Conservation (phyloP, 1,140 invertebrate genomes). For the Drosophila elegans region DNA sequence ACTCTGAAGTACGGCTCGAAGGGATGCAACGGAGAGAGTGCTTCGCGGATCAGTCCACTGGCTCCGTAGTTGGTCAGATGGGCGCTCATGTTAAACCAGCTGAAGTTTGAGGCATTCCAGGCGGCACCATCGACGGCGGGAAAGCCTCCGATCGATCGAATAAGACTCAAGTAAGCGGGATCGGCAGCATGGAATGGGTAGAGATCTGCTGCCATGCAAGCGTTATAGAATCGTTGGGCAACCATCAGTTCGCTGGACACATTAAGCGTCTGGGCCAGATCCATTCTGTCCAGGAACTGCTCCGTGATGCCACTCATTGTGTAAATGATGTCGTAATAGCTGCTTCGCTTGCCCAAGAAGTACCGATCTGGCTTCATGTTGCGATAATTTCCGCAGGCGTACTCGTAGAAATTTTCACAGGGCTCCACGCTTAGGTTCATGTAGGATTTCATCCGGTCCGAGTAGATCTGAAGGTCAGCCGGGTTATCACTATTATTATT, state of each 20-base stretch:
- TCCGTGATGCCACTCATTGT: conserved; percentile 49
- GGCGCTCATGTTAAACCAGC: conserved; percentile 79
- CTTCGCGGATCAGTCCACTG: conserved; percentile 53
- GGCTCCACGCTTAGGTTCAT: conserved; percentile 87
- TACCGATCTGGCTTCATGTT: conserved; percentile 54
- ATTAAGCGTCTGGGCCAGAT: conserved; percentile 43
- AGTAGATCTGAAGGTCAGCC: conserved; percentile 81
- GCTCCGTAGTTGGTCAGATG: conserved; percentile 68
- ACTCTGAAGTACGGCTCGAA: conserved; percentile 62
- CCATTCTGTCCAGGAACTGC: conserved; percentile 32
- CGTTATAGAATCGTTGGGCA: conserved; percentile 65
- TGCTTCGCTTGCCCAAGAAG: conserved; percentile 47
- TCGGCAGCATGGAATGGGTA: conserved; percentile 52
- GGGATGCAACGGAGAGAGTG: conserved; percentile 49
- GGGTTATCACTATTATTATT: background rate
- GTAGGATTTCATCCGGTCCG: conserved; percentile 82
- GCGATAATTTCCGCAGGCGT: conserved; percentile 87
- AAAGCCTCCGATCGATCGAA: conserved; percentile 72
- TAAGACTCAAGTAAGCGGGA: conserved; percentile 66
- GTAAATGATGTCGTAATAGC: conserved; percentile 57
- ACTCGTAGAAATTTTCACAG: conserved; percentile 90
- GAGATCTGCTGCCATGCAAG: conserved; percentile 62
- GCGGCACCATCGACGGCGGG: conserved; percentile 63
- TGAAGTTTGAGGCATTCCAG: conserved; percentile 64
- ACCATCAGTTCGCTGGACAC: conserved; percentile 54